These are phyloP conservation scores for Drosophila repleta DNA, from an alignment of 1,140 invertebrate genomes.

Conservation along the genomic window DNA sequence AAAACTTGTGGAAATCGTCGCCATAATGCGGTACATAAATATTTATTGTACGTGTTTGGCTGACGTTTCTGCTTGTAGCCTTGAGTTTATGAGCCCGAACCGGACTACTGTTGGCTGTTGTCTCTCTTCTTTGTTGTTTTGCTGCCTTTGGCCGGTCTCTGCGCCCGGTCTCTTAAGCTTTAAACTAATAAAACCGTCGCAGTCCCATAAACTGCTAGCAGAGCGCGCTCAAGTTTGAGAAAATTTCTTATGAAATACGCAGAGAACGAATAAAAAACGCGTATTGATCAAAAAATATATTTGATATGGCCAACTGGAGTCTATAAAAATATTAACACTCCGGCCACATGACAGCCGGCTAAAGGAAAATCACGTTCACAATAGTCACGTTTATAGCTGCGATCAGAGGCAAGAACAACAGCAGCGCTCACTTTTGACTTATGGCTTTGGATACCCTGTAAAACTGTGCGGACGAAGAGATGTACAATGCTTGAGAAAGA, in stretches of 20 bases:
- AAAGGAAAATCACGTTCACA: conserved; percentile 46
- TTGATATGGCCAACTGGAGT: conserved; percentile 26
- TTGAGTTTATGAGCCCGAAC: conserved; percentile 24
- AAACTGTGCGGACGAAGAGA: neutral
- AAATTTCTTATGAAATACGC: conserved; percentile 27
- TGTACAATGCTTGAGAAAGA: neutral
- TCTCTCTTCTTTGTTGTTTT: neutral
- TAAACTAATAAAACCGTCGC: conserved; percentile 48
- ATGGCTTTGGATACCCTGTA: conserved; percentile 10
- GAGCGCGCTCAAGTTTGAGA: conserved; percentile 4
- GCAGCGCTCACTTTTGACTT: conserved; percentile 26
- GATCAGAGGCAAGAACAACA: conserved; percentile 12
- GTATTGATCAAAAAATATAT: conserved; percentile 44
- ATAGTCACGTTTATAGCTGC: conserved; percentile 58
- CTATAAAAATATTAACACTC: conserved; percentile 68
- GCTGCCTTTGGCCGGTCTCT: neutral
- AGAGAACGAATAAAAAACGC: conserved; percentile 24
- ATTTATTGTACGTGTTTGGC: conserved; percentile 64
- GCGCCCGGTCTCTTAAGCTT: neutral
- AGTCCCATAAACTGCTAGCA: conserved; percentile 19
- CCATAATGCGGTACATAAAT: conserved; percentile 61
- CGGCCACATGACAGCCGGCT: conserved; percentile 34
- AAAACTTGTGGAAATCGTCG: conserved; percentile 35
- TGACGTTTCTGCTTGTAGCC: conserved; percentile 15
- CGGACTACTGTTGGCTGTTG: conserved; percentile 15